phyloP scores from a whole-genome alignment of 2,113 vertebrate genomes.

The Ammodramus savannarum region DNA sequence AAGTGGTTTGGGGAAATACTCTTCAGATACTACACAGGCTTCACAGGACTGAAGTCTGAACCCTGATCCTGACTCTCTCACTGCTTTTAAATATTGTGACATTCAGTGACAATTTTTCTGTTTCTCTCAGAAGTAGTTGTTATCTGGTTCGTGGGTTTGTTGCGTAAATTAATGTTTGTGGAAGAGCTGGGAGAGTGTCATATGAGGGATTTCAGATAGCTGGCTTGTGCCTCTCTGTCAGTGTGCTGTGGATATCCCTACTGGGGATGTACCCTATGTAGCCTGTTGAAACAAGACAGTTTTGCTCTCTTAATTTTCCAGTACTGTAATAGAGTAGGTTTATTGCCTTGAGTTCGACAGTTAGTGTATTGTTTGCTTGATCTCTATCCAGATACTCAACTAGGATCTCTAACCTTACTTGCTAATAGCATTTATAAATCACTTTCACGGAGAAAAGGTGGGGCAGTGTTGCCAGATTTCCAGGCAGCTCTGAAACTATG shows the following conservation, averaged over 20 bases:
- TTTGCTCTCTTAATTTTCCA: background rate
- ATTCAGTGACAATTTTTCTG: background rate
- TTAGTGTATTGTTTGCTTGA: background rate
- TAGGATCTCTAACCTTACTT: background rate
- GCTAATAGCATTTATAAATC: conserved; percentile 5
- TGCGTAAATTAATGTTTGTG: background rate
- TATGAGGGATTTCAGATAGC: background rate
- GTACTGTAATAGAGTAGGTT: background rate
- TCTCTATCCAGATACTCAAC: background rate
- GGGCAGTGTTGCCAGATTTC: background rate
- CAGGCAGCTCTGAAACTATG: background rate
- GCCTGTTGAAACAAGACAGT: background rate
- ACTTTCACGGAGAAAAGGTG: background rate
- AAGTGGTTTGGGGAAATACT: background rate
- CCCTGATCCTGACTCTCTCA: background rate
- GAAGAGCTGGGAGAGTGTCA: background rate
- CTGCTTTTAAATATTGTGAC: background rate
- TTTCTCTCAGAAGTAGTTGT: background rate
- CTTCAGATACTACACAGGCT: background rate
- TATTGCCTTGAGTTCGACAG: background rate
- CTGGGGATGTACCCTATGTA: background rate
- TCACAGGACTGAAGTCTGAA: background rate
- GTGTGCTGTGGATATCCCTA: accelerated
- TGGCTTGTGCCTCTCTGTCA: background rate
- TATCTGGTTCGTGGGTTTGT: background rate